phyloP scores from a whole-genome alignment of 2,888 invertebrate genomes.

The Caenorhabditis panamensis region DNA sequence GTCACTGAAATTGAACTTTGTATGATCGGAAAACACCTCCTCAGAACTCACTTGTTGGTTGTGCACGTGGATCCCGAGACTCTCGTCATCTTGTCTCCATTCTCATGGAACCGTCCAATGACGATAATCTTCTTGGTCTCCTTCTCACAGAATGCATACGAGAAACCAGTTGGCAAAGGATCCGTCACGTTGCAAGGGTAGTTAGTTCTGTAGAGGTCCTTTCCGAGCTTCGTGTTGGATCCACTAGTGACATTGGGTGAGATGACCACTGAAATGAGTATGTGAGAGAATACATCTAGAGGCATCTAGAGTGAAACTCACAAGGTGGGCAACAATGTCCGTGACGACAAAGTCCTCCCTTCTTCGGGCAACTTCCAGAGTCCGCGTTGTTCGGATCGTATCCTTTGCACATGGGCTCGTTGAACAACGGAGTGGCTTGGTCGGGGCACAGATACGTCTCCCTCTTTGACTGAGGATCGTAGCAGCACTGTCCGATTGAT shows the following conservation, averaged over 20 bases:
- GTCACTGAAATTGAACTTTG: constrained; percentile 16
- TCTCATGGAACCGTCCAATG: constrained; percentile 28
- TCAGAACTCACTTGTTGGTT: constrained; percentile 18
- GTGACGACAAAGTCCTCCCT: constrained; percentile 21
- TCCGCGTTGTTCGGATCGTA: not conserved
- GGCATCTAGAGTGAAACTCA: constrained; percentile 9
- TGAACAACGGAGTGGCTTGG: constrained; percentile 45
- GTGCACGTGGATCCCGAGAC: constrained; percentile 36
- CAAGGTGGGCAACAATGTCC: constrained; percentile 49
- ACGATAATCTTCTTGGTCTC: constrained; percentile 31
- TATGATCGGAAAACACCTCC: not conserved
- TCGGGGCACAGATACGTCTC: no score
- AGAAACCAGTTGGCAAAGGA: constrained; percentile 8
- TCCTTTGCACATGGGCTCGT: constrained; percentile 41
- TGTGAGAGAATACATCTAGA: not conserved
- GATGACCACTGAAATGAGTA: constrained; percentile 19
- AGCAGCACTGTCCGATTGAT: constrained; percentile 27
- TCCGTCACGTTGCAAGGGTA: constrained; percentile 30
- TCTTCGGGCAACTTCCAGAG: constrained; percentile 39
- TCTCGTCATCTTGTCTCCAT: constrained; percentile 40
- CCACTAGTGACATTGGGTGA: no score
- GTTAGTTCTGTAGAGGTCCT: constrained; percentile 19
- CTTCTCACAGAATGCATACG: constrained; percentile 30
- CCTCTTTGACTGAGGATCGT: no score
- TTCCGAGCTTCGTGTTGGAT: constrained; percentile 4